A percentile compares a stretch with the other conserved stretches of the same genome.
These are phyloP conservation scores for Drosophila insularis DNA, from an alignment of 1,140 invertebrate species.

Conservation along the genomic window DNA sequence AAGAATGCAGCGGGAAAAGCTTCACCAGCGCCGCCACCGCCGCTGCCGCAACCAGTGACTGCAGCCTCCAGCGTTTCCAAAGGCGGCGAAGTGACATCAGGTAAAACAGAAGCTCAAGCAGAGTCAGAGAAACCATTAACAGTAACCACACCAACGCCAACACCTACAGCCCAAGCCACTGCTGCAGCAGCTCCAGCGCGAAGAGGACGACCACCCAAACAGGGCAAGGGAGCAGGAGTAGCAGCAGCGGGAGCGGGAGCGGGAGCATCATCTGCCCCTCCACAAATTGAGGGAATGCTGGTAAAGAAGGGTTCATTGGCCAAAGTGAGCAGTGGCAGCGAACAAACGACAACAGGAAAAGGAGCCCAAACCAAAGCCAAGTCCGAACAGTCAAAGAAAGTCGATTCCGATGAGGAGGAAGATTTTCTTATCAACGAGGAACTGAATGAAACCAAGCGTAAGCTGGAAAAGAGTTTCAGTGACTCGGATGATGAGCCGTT, in stretches of 20 bases:
- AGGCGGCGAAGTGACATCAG: slow-evolving; percentile 25
- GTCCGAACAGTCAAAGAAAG: slow-evolving; percentile 62
- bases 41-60: slow-evolving; percentile 14
- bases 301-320: slow-evolving; percentile 74
- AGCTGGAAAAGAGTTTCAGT: slow-evolving; percentile 83
- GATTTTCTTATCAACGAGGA: slow-evolving; percentile 79
- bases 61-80: slow-evolving; percentile 30
- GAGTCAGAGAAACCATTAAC: slow-evolving; percentile 29
- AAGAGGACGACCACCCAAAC: slow-evolving; percentile 71
- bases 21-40: slow-evolving; percentile 13
- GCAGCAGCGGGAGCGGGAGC: slow-evolving; percentile 4
- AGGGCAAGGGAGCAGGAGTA: slow-evolving; percentile 30
- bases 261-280: slow-evolving; percentile 30
- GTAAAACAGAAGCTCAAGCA: slow-evolving; percentile 22
- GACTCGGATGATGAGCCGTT: slow-evolving; percentile 85
- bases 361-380: slow-evolving; percentile 63
- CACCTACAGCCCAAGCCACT: slow-evolving; percentile 1
- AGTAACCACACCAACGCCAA: slow-evolving; percentile 11
- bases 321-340: slow-evolving; percentile 41
- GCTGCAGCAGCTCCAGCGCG: slow-evolving; percentile 28
- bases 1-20: slow-evolving; percentile 81
- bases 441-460: slow-evolving; percentile 81
- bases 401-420: slow-evolving; percentile 74
- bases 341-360: slow-evolving; percentile 18
- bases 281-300: slow-evolving; percentile 76